Percentiles rank a stretch among this genome's conserved stretches.
These are phyloP conservation scores for Brachypteracias leptosomus DNA, from an alignment of 2,113 vertebrate genomes.

Conservation along the genomic window DNA sequence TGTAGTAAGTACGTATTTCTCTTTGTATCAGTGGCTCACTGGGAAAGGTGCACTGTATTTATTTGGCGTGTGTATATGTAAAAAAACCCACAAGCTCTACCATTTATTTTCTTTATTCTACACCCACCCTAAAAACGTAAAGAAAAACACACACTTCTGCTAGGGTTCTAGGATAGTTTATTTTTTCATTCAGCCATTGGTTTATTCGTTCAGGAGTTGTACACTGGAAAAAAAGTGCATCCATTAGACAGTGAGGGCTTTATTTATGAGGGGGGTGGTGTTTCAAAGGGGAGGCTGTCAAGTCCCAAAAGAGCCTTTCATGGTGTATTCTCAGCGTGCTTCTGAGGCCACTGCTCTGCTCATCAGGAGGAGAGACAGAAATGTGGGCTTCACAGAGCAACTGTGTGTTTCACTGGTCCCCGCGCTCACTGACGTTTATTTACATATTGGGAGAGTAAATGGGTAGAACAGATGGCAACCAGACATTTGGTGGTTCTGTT, in stretches of 20 bases:
- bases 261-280: constrained; percentile 66
- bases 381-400: constrained; percentile 76
- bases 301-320: constrained; percentile 66
- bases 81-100: constrained; percentile 48
- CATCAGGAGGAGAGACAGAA: constrained; percentile 75
- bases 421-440: constrained; percentile 77
- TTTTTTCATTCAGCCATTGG: constrained; percentile 74
- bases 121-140: constrained; percentile 54
- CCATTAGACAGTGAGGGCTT: constrained; percentile 72
- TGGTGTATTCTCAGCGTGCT: constrained; percentile 69
- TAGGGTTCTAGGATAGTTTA: constrained; percentile 57
- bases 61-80: constrained; percentile 6
- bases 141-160: constrained; percentile 64
- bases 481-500: constrained; percentile 73
- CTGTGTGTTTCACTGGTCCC: constrained; percentile 69
- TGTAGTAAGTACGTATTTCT: not conserved
- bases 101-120: constrained; percentile 67
- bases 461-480: constrained; percentile 83
- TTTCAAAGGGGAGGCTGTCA: constrained; percentile 67
- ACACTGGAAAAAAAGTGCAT: constrained; percentile 65
- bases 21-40: not conserved
- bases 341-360: constrained; percentile 71
- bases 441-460: constrained; percentile 78
- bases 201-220: constrained; percentile 71
- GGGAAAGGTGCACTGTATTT: constrained; percentile 37